These are phyloP conservation scores for Siderastrea siderea DNA, from an alignment of 92 coral and sea anemone genomes.

Conservation along the genomic window DNA sequence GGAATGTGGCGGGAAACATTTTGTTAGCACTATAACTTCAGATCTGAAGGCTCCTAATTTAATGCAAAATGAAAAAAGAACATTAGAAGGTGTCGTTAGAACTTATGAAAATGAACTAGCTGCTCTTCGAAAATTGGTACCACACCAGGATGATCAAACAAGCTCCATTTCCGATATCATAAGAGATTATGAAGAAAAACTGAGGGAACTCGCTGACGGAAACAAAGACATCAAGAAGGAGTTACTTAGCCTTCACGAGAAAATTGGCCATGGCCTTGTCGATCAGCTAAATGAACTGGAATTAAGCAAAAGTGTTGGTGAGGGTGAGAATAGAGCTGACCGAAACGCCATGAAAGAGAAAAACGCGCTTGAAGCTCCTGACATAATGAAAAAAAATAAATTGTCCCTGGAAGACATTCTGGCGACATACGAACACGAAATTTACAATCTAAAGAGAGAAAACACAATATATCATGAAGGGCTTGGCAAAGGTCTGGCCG, in stretches of 20 bases:
- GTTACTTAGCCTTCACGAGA: too few species aligned
- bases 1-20: conserved; percentile 9
- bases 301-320: too few species aligned
- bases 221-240: too few species aligned
- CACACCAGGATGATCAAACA: neutral
- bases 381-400: neutral
- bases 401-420: neutral
- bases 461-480: conserved; percentile 26
- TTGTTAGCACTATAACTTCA: neutral
- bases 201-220: neutral
- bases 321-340: too few species aligned
- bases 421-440: too few species aligned
- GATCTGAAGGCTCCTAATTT: conserved; percentile 2
- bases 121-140: conserved; percentile 19
- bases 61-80: conserved; percentile 8
- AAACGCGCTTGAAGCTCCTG: too few species aligned
- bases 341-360: too few species aligned
- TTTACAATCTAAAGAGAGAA: conserved; percentile 22
- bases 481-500: conserved; percentile 44
- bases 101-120: conserved; percentile 38
- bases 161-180: conserved; percentile 7
- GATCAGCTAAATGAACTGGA: too few species aligned
- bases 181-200: conserved; percentile 30
- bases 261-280: too few species aligned
- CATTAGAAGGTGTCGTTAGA: conserved; percentile 30